Conservation (phyloP, 2,888 invertebrate species). For the Eubasilissa splendida region DNA sequence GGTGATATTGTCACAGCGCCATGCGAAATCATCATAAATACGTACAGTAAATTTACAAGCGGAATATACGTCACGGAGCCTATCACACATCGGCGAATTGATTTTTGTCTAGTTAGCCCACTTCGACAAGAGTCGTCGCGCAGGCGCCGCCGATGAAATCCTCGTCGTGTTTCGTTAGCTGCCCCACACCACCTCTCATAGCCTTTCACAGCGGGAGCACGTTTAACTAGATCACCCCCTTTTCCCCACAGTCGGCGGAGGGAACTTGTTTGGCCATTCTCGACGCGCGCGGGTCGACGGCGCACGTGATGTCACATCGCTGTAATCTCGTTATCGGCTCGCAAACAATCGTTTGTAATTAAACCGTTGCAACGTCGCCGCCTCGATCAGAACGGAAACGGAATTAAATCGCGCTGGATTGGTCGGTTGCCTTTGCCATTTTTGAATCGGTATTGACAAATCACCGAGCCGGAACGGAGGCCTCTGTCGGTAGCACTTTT, state of each 20-base stretch:
- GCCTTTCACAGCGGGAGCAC: slow-evolving; percentile 21
- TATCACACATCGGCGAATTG: slow-evolving; percentile 55
- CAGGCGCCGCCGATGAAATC: slow-evolving; percentile 42
- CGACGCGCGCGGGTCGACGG: slow-evolving; percentile 21
- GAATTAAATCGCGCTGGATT: neutral
- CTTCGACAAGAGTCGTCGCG: slow-evolving; percentile 43
- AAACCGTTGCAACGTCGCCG: neutral
- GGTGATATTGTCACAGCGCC: neutral
- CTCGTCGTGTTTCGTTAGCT: slow-evolving; percentile 8
- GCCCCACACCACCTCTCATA: slow-evolving; percentile 2
- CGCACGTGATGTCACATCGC: slow-evolving; percentile 48
- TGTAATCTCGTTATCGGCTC: slow-evolving; percentile 51
- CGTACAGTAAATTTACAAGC: neutral
- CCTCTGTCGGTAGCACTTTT: slow-evolving; percentile 39
- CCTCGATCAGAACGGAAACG: neutral
- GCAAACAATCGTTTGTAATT: slow-evolving; percentile 23
- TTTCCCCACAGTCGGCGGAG: slow-evolving; percentile 31
- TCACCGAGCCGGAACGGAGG: slow-evolving; percentile 8
- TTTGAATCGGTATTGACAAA: slow-evolving; percentile 40
- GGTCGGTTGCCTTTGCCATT: neutral
- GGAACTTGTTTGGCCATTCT: slow-evolving; percentile 1
- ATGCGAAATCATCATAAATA: neutral
- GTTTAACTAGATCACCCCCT: slow-evolving; percentile 43
- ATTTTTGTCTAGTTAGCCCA: slow-evolving; percentile 56
- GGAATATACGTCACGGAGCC: slow-evolving; percentile 27